Conservation (phyloP, 1,140 invertebrate genomes). For the Metaphire vulgaris region DNA sequence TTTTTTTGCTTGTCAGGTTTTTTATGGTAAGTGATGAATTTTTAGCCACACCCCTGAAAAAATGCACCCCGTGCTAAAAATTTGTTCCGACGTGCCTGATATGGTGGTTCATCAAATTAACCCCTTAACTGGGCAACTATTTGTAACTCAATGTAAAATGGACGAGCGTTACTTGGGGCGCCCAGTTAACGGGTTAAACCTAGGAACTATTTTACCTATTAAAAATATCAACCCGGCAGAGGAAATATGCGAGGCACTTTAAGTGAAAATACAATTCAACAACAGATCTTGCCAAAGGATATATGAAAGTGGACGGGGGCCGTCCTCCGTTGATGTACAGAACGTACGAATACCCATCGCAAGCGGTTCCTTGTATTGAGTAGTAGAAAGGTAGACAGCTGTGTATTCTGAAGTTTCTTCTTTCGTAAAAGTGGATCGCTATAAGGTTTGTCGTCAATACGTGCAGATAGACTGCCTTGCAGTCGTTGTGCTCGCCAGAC, state of each 20-base stretch:
- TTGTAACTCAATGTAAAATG: background rate
- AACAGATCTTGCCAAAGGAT: conserved; percentile 43
- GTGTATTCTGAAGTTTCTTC: conserved; percentile 70
- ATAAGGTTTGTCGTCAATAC: conserved; percentile 86
- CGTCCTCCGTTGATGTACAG: conserved; percentile 93
- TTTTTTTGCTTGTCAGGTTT: too few species aligned
- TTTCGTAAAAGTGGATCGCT: conserved; percentile 92
- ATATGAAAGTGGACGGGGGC: conserved; percentile 68
- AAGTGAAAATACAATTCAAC: background rate
- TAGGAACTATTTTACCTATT: background rate
- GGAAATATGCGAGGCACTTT: background rate
- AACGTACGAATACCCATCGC: conserved; percentile 93
- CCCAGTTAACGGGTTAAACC: too few species aligned
- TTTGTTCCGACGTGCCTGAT: too few species aligned
- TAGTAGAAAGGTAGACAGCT: conserved; percentile 95
- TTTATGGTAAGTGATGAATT: too few species aligned
- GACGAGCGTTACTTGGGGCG: background rate
- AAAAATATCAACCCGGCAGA: background rate
- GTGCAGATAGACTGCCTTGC: conserved; percentile 91
- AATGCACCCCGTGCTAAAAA: too few species aligned
- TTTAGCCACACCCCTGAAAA: too few species aligned
- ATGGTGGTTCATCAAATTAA: too few species aligned
- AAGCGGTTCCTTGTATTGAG: conserved; percentile 80
- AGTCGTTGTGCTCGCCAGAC: conserved; percentile 59
- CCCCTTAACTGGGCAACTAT: background rate